Conservation (phyloP, 2,113 vertebrate genomes). For the Oplegnathus fasciatus region DNA sequence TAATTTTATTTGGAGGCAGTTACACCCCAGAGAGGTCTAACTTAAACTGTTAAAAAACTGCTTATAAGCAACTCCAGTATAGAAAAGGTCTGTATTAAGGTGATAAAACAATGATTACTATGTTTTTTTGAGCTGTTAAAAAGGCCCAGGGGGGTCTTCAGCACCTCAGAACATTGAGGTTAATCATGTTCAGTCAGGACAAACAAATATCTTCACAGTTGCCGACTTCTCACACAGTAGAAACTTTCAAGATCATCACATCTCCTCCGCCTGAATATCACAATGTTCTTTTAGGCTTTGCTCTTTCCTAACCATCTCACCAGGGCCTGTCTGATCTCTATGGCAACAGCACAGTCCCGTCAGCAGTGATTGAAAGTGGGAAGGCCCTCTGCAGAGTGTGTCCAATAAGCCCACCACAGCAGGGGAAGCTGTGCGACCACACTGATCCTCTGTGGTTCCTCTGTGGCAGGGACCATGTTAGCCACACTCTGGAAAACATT, state of each 20-base stretch:
- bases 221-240: neutral
- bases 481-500: slow-evolving; percentile 81
- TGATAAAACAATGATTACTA: neutral
- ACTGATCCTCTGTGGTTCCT: slow-evolving; percentile 68
- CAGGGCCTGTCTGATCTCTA: slow-evolving; percentile 50
- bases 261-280: slow-evolving; percentile 27
- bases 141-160: neutral
- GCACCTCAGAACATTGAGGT: neutral
- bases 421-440: slow-evolving; percentile 73
- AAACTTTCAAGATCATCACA: slow-evolving; percentile 2
- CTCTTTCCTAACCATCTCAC: slow-evolving; percentile 46
- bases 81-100: neutral
- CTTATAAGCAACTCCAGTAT: neutral
- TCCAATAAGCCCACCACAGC: slow-evolving; percentile 73
- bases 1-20: neutral
- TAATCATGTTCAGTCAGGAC: slow-evolving; percentile 1
- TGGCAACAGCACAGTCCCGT: slow-evolving; percentile 64
- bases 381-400: slow-evolving; percentile 50
- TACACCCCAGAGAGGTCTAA: neutral
- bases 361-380: slow-evolving; percentile 64
- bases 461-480: slow-evolving; percentile 66
- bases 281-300: slow-evolving; percentile 46
- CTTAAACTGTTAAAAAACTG: neutral
- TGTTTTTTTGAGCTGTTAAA: neutral
- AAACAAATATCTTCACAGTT: neutral